phyloP scores from a whole-genome alignment of 1,140 invertebrate genomes.

The Eupeodes corollae region DNA sequence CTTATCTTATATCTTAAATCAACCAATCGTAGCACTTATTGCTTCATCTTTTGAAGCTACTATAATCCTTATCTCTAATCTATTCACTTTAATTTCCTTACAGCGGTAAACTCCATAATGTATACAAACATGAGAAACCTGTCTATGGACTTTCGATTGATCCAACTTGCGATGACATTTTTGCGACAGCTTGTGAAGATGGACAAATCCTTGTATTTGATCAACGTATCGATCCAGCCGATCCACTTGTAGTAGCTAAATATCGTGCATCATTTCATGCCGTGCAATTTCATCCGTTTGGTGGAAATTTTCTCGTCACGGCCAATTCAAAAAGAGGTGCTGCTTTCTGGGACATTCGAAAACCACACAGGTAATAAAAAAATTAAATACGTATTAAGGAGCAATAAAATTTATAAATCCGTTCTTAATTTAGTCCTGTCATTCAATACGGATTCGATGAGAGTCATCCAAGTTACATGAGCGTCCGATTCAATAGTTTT shows the following conservation, averaged over 20 bases:
- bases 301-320: conserved; percentile 68
- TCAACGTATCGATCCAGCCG: conserved; percentile 31
- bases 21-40: too few species aligned
- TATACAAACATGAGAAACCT: conserved; percentile 74
- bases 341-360: conserved; percentile 77
- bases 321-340: conserved; percentile 84
- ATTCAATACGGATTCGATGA: conserved; percentile 58
- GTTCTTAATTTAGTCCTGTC: conserved; percentile 49
- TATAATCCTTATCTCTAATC: too few species aligned
- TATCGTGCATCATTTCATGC: conserved; percentile 71
- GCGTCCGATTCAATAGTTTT: conserved; percentile 71
- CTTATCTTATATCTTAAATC: too few species aligned
- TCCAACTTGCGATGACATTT: conserved; percentile 68
- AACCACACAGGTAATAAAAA: conserved; percentile 73
- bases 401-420: not conserved
- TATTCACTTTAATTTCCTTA: conserved; percentile 16
- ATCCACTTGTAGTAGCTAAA: conserved; percentile 48
- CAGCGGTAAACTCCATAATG: conserved; percentile 59
- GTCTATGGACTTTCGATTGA: conserved; percentile 81
- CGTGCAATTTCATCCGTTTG: conserved; percentile 79
- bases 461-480: conserved; percentile 75
- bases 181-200: conserved; percentile 84
- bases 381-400: too few species aligned
- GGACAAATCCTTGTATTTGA: conserved; percentile 78
- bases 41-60: too few species aligned